A percentile compares a stretch with the other conserved stretches of the same genome.
Conservation (phyloP, 2,888 invertebrate genomes). For the Metacarcinus magister region DNA sequence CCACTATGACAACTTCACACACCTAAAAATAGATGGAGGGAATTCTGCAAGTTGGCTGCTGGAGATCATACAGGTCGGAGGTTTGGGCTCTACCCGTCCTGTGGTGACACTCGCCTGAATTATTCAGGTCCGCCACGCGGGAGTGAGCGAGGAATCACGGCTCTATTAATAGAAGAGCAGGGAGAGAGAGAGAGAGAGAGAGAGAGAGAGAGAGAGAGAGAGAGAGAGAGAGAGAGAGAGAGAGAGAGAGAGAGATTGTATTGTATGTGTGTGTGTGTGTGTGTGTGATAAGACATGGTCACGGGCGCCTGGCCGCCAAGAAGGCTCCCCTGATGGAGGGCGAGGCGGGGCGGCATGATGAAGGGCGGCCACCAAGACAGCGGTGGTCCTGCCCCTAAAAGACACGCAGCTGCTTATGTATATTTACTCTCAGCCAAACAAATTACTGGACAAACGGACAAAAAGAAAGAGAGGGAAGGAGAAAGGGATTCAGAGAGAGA, state of each 20-base stretch:
- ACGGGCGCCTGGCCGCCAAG: background rate
- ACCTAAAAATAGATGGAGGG: constrained; percentile 69
- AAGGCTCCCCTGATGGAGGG: background rate
- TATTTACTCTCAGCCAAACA: constrained; percentile 40
- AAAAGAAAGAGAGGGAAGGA: constrained; percentile 36
- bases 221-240: constrained; percentile 69
- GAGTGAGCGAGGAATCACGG: background rate
- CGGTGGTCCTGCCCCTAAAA: background rate
- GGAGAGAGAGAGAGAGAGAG: constrained; percentile 70
- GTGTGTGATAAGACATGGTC: background rate
- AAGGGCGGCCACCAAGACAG: background rate
- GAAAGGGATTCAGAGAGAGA: background rate
- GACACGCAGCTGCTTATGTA: background rate
- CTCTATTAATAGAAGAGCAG: constrained; percentile 12
- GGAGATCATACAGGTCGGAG: constrained; percentile 10
- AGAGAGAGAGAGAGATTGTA: background rate
- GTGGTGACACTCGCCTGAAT: constrained; percentile 13
- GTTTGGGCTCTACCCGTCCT: background rate
- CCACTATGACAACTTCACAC: constrained; percentile 66
- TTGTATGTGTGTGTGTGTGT: constrained; percentile 22
- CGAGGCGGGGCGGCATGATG: background rate
- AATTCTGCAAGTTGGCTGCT: constrained; percentile 46
- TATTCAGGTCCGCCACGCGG: background rate
- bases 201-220: constrained; percentile 69
- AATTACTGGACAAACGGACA: background rate